A percentile compares a stretch with the other conserved stretches of the same genome.
These are phyloP conservation scores for Pluvianellus socialis DNA, from an alignment of 2,113 vertebrate species.

Conservation along the genomic window DNA sequence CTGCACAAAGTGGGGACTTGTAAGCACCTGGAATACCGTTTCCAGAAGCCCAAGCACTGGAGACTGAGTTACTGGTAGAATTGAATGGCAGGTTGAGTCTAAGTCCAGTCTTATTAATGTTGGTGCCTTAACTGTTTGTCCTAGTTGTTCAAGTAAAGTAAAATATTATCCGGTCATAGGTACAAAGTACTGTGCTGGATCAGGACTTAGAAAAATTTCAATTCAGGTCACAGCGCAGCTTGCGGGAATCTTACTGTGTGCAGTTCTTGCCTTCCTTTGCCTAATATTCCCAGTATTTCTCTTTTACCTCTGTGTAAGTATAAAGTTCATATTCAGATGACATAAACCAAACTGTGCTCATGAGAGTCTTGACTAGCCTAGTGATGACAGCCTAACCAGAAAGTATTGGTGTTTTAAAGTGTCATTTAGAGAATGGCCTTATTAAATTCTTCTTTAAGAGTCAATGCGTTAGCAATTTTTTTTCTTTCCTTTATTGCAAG, in stretches of 20 bases:
- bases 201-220: not conserved
- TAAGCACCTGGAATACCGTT: not conserved
- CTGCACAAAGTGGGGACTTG: not conserved
- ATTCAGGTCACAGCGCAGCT: not conserved
- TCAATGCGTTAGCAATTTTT: conserved; percentile 8
- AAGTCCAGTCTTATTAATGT: not conserved
- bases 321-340: not conserved
- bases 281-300: not conserved
- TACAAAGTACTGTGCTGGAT: not conserved
- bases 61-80: not conserved
- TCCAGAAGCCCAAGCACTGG: not conserved
- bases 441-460: not conserved
- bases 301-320: not conserved
- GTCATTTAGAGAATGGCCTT: not conserved
- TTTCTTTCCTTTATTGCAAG: not conserved
- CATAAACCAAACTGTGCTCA: not conserved
- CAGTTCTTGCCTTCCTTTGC: not conserved
- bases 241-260: not conserved
- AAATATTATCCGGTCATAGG: not conserved
- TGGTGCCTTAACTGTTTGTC: not conserved
- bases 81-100: not conserved
- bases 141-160: not conserved
- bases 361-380: not conserved
- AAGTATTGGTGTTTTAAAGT: not conserved
- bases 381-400: not conserved